Base-by-base conservation (phyloP, 2,797 vertebrate species). In the Anolis apletophallus region DNA sequence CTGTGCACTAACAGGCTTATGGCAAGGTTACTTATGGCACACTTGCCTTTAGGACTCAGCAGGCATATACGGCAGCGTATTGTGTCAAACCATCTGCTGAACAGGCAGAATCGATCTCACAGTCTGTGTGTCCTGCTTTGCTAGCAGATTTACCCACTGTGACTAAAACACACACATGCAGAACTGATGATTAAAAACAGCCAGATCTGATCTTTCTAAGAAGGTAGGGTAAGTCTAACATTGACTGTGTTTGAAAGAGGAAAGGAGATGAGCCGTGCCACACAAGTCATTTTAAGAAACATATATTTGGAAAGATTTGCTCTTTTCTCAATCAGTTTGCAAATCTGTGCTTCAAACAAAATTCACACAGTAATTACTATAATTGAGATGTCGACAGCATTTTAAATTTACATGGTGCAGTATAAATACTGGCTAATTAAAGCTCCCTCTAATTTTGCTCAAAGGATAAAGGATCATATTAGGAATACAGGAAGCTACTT, bases 181-280 rank as follows among this genome's bases (percentile, higher is more conserved):
- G 71, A 86, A 67, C 85, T 90, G 91, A 90, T 95, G 93, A 95
- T 89, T 91, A 91, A 91, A 94, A 95, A 91, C 93, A 93, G 93
- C 81, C 85, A 93, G 93, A 90, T 91, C 86, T 91, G 87, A 91
- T 86, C 88, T 89, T 94, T 89, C 91, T 87, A 81, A 40, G 90
- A 88, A 87, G 87, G 83, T 36, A 32, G 88, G 88, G 83, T 29
- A 26, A 92, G 92, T 89, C 88, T 89, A 88, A 85, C 77, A 81
- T 78, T 92, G 91, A 89, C 90, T 86, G 91, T 90, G 83, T 86
- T 87, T 21, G 17, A 50, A 83, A 10, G 46, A 73, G 52, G 69
- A 79, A 69, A 87, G 74, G 81, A 90, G 87, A 91, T 88, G 93
- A 86, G 83, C 59, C 89, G 88, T 87, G 80, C 52, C 88, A 80